Evolutionary conservation across 2,113 vertebrate genomes (phyloP).

Genomic region (Cyprinodon tularosa): DNA sequence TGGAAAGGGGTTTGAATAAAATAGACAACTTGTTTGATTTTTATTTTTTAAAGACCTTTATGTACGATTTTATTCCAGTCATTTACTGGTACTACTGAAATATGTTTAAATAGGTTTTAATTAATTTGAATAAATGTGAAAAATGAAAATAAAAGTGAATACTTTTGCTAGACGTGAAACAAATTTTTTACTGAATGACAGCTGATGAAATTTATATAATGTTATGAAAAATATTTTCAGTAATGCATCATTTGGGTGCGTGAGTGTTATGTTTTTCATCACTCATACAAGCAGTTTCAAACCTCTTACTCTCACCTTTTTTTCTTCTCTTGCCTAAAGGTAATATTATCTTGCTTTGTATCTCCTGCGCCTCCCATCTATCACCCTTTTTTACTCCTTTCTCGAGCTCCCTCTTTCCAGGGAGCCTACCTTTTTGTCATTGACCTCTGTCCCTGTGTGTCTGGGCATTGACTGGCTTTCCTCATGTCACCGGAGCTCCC

Average conservation of each 20-base stretch:
- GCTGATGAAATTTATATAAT: not conserved
- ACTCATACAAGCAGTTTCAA: constrained; percentile 9
- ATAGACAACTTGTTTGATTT: too few relatives aligned
- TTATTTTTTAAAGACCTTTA: too few relatives aligned
- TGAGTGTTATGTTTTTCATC: constrained; percentile 14
- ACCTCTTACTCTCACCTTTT: constrained; percentile 53
- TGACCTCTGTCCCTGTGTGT: constrained; percentile 77
- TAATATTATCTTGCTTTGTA: constrained; percentile 60
- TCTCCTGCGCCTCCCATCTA: constrained; percentile 54
- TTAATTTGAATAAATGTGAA: too few relatives aligned
- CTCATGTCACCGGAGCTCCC: constrained; percentile 81
- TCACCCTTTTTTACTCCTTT: constrained; percentile 32
- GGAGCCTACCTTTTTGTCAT: constrained; percentile 74
- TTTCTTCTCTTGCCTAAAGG: constrained; percentile 44
- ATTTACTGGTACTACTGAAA: too few relatives aligned
- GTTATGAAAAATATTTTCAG: not conserved
- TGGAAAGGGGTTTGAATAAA: too few relatives aligned
- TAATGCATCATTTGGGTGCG: constrained; percentile 7
- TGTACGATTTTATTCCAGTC: too few relatives aligned
- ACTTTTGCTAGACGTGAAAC: too few relatives aligned
- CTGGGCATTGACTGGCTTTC: constrained; percentile 79
- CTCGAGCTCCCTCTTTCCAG: constrained; percentile 40
- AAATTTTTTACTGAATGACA: not conserved
- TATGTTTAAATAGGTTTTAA: too few relatives aligned
- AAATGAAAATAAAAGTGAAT: too few relatives aligned